Percentiles rank a stretch among this genome's conserved stretches.
Evolutionary conservation across 2,888 invertebrate genomes (phyloP).

Genomic region (Bembecia ichneumoniformis): DNA sequence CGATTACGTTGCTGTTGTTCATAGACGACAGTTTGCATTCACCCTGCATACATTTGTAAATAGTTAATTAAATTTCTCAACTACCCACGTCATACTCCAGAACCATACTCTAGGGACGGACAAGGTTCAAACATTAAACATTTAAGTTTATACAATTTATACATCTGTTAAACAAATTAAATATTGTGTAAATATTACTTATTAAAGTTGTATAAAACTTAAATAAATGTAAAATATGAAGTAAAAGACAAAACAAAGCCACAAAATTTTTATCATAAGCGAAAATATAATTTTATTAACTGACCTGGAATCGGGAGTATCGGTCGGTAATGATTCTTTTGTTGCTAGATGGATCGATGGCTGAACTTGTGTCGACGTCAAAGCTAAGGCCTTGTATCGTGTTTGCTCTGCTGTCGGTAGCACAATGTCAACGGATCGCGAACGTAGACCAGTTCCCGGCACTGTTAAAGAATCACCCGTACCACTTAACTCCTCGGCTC

Average conservation of each 20-base stretch:
- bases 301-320: slow-evolving; percentile 44
- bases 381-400: slow-evolving; percentile 85
- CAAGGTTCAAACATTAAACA: too few relatives aligned
- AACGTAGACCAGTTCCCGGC: slow-evolving; percentile 80
- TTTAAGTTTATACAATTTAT: too few relatives aligned
- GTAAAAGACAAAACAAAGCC: neutral
- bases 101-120: too few relatives aligned
- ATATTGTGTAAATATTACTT: too few relatives aligned
- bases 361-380: slow-evolving; percentile 69
- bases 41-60: too few relatives aligned
- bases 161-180: too few relatives aligned
- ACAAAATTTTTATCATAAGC: neutral
- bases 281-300: slow-evolving; percentile 15
- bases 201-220: neutral
- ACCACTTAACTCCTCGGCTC: slow-evolving; percentile 79
- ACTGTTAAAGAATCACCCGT: slow-evolving; percentile 76
- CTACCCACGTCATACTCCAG: too few relatives aligned
- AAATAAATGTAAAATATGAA: neutral
- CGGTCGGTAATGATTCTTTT: slow-evolving; percentile 24
- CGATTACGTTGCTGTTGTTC: too few relatives aligned
- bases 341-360: slow-evolving; percentile 25
- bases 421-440: slow-evolving; percentile 89
- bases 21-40: too few relatives aligned
- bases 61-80: too few relatives aligned
- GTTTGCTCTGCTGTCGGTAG: slow-evolving; percentile 89